Evolutionary conservation across 2,113 vertebrate genomes (phyloP).

Genomic region (Dolichotis patagonum): DNA sequence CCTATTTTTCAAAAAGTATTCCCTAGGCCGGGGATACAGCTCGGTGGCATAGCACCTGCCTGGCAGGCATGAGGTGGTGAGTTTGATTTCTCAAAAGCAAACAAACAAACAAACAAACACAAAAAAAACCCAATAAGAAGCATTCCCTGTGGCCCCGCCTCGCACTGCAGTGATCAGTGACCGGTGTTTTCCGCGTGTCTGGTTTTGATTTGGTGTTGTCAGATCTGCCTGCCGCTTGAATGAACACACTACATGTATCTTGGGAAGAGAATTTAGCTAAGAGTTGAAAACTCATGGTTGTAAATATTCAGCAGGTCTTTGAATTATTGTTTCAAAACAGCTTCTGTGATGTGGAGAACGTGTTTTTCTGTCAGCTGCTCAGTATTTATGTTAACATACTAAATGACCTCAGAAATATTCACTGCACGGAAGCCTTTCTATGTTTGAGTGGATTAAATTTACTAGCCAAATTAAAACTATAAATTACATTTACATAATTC

Average conservation of each 20-base stretch:
- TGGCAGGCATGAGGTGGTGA: too few relatives aligned
- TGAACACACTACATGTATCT: constrained; percentile 68
- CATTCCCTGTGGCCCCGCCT: too few relatives aligned
- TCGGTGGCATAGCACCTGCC: too few relatives aligned
- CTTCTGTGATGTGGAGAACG: constrained; percentile 79
- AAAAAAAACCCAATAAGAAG: neutral
- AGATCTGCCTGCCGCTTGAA: constrained; percentile 63
- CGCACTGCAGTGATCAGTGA: constrained; percentile 25
- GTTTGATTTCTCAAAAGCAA: too few relatives aligned
- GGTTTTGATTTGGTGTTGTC: constrained; percentile 47
- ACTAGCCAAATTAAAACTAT: constrained; percentile 84
- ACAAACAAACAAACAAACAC: too few relatives aligned
- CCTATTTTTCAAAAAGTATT: neutral
- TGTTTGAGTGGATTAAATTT: constrained; percentile 85
- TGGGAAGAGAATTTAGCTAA: constrained; percentile 81
- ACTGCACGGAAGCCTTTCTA: constrained; percentile 83
- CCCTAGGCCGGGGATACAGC: too few relatives aligned
- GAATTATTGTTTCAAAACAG: constrained; percentile 84
- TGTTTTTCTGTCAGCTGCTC: constrained; percentile 85
- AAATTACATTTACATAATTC: constrained; percentile 88
- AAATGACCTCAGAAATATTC: constrained; percentile 87
- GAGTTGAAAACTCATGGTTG: constrained; percentile 79
- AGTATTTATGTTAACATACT: constrained; percentile 87
- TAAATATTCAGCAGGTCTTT: constrained; percentile 85
- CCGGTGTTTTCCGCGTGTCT: constrained; percentile 17